Conservation (phyloP, 1,140 invertebrate species). For the Lasioglossum baleicum region DNA sequence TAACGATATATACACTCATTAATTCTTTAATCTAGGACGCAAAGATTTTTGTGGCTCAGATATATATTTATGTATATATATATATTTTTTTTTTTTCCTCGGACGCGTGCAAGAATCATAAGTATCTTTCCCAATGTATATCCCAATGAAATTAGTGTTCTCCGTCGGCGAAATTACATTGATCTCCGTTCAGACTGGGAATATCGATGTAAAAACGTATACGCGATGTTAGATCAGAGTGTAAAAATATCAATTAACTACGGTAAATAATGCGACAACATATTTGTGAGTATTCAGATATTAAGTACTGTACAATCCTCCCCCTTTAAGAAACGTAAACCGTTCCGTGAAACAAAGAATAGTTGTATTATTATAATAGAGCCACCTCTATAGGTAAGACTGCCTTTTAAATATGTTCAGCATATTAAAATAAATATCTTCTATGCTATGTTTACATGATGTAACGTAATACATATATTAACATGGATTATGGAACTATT, state of each 20-base stretch:
- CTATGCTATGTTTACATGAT: slow-evolving; percentile 70
- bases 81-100: slow-evolving; percentile 3
- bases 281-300: slow-evolving; percentile 40
- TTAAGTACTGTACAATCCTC: slow-evolving; percentile 62
- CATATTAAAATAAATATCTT: slow-evolving; percentile 78
- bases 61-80: no score
- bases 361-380: slow-evolving; percentile 61
- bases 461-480: slow-evolving; percentile 70
- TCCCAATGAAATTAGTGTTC: slow-evolving; percentile 32
- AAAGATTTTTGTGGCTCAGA: slow-evolving; percentile 50
- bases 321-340: slow-evolving; percentile 37
- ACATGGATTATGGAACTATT: slow-evolving; percentile 72
- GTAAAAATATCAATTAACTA: slow-evolving; percentile 43
- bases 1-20: slow-evolving; percentile 69
- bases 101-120: slow-evolving; percentile 37
- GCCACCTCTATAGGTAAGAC: slow-evolving; percentile 72
- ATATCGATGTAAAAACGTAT: slow-evolving; percentile 36
- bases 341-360: slow-evolving; percentile 45
- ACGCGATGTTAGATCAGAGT: slow-evolving; percentile 24
- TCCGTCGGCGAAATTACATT: slow-evolving; percentile 16
- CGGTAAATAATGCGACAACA: slow-evolving; percentile 39
- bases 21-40: slow-evolving; percentile 56
- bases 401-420: slow-evolving; percentile 62
- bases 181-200: slow-evolving; percentile 20
- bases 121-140: slow-evolving; percentile 24